These are phyloP conservation scores for Eledone cirrhosa DNA, from an alignment of 2,888 invertebrate genomes.

Conservation along the genomic window DNA sequence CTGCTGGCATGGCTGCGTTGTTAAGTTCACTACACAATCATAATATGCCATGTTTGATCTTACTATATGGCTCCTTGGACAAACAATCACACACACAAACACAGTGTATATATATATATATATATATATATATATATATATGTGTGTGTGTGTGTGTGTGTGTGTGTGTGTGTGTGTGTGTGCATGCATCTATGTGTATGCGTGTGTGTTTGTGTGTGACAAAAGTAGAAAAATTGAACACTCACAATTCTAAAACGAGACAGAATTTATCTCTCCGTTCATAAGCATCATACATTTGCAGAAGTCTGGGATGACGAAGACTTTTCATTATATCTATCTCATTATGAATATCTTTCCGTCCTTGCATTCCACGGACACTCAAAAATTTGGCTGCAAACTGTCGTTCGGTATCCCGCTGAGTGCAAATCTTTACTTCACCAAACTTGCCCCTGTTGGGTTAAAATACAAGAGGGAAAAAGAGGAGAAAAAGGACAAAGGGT, in stretches of 20 bases:
- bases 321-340: conserved; percentile 97
- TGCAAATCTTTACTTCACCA: conserved; percentile 93
- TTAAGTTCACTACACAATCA: too few species aligned
- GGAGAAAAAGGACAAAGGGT: too few species aligned
- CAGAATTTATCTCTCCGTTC: conserved; percentile 85
- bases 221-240: conserved; percentile 61
- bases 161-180: too few species aligned
- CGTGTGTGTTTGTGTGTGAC: too few species aligned
- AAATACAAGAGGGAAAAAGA: not conserved
- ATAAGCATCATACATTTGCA: conserved; percentile 97
- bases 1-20: too few species aligned
- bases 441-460: conserved; percentile 85
- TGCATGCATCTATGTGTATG: too few species aligned
- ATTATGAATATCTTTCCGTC: conserved; percentile 85
- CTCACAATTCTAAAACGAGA: conserved; percentile 97
- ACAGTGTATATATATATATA: too few species aligned
- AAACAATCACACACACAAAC: too few species aligned
- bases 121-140: too few species aligned
- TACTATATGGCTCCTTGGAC: too few species aligned
- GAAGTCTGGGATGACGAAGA: conserved; percentile 91
- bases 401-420: conserved; percentile 82
- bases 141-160: too few species aligned
- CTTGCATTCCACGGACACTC: conserved; percentile 84
- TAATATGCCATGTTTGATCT: too few species aligned
- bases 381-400: conserved; percentile 94